Evolutionary conservation across 2,797 vertebrate genomes (phyloP).

Genomic region (Urocyon cinereoargenteus): DNA sequence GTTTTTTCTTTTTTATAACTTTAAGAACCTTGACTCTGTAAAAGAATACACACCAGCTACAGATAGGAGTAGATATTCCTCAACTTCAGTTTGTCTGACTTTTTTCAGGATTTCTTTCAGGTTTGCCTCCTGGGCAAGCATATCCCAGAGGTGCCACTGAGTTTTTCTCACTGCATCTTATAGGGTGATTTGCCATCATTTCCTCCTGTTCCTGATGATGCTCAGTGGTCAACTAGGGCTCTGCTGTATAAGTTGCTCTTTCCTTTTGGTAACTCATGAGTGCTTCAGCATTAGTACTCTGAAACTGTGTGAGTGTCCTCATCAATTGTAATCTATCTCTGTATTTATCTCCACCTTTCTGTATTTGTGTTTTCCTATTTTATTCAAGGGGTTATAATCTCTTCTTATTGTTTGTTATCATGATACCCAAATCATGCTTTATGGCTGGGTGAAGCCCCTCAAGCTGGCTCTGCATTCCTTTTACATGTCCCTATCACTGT

Average conservation of each 20-base stretch:
- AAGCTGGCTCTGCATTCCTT: background rate
- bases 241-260: background rate
- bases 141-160: background rate
- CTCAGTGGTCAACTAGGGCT: background rate
- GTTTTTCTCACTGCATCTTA: background rate
- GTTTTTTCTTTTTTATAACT: background rate
- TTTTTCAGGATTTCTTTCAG: background rate
- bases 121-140: background rate
- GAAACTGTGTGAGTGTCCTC: background rate
- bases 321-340: background rate
- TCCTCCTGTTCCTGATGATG: background rate
- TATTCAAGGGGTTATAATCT: background rate
- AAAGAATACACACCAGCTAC: background rate
- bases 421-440: background rate
- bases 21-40: background rate
- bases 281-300: background rate
- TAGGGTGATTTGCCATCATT: too few species aligned
- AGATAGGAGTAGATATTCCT: background rate
- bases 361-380: background rate
- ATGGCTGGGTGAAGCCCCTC: background rate
- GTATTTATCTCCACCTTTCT: background rate
- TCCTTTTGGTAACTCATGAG: background rate
- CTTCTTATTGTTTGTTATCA: background rate
- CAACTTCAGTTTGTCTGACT: background rate
- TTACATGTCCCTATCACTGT: background rate